Percentiles rank a stretch among this genome's conserved stretches.
phyloP scores from a whole-genome alignment of 1,140 invertebrate genomes.

The Anagrus nilaparvatae region DNA sequence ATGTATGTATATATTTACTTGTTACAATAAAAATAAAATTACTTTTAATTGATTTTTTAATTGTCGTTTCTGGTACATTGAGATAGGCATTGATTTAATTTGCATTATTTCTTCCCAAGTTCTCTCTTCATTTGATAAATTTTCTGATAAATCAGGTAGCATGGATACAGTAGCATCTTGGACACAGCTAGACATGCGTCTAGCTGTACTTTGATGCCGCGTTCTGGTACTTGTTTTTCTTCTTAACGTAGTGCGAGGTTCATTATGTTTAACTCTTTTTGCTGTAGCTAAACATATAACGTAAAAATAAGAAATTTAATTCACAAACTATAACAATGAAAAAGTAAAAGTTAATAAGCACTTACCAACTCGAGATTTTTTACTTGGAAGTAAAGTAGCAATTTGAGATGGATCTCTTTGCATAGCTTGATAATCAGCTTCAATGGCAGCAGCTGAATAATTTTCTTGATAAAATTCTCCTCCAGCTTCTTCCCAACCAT shows the following conservation, averaged over 20 bases:
- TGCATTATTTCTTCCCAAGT: constrained; percentile 80
- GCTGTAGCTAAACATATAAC: constrained; percentile 27
- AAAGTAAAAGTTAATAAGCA: constrained; percentile 3
- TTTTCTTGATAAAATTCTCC: constrained; percentile 78
- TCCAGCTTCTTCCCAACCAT: constrained; percentile 75
- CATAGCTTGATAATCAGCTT: constrained; percentile 54
- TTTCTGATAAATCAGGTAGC: constrained; percentile 67
- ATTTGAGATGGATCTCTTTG: constrained; percentile 61
- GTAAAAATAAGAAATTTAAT: too few relatives aligned
- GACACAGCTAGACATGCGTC: constrained; percentile 50
- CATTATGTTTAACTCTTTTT: constrained; percentile 42
- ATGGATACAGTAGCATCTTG: constrained; percentile 62
- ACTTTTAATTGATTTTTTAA: constrained; percentile 69
- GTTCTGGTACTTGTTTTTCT: constrained; percentile 55
- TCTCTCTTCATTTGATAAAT: constrained; percentile 69
- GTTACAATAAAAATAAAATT: constrained; percentile 14
- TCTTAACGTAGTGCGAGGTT: constrained; percentile 46
- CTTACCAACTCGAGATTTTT: constrained; percentile 61
- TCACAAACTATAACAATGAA: background rate
- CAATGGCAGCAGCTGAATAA: constrained; percentile 61
- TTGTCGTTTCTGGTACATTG: constrained; percentile 70
- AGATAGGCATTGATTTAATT: constrained; percentile 71
- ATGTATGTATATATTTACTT: constrained; percentile 3
- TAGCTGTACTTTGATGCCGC: constrained; percentile 52
- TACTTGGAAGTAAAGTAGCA: constrained; percentile 64